Evolutionary conservation across 2,113 vertebrate species (phyloP).

Genomic region (Chauna torquata): DNA sequence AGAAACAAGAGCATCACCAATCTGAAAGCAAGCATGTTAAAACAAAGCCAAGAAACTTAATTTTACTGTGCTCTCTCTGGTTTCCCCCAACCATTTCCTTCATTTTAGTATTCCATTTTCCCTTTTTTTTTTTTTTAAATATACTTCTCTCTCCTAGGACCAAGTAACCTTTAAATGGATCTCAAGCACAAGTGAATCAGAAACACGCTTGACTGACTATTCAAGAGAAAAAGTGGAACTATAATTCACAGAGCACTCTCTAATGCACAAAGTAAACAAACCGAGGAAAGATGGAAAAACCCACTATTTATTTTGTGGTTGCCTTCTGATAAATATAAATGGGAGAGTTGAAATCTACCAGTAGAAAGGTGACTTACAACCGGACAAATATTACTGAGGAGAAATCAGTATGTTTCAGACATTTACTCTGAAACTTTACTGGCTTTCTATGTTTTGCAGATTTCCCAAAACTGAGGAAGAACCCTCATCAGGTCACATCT

Average conservation of each 20-base stretch:
- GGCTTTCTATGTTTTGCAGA: background rate
- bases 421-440: background rate
- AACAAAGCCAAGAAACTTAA: background rate
- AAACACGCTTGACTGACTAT: background rate
- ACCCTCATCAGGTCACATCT: background rate
- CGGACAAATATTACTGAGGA: background rate
- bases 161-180: background rate
- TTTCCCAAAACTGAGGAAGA: background rate
- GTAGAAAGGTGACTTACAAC: background rate
- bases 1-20: background rate
- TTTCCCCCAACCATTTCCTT: background rate
- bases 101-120: background rate
- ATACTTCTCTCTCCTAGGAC: background rate
- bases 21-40: background rate
- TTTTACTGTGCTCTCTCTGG: background rate
- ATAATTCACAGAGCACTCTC: background rate
- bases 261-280: slow-evolving; percentile 30
- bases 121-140: background rate
- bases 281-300: background rate
- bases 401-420: background rate
- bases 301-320: background rate
- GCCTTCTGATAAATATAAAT: background rate
- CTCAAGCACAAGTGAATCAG: background rate
- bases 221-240: background rate
- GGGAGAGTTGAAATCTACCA: background rate